phyloP scores from a whole-genome alignment of 2,797 vertebrate species.

The Knipowitschia caucasica region DNA sequence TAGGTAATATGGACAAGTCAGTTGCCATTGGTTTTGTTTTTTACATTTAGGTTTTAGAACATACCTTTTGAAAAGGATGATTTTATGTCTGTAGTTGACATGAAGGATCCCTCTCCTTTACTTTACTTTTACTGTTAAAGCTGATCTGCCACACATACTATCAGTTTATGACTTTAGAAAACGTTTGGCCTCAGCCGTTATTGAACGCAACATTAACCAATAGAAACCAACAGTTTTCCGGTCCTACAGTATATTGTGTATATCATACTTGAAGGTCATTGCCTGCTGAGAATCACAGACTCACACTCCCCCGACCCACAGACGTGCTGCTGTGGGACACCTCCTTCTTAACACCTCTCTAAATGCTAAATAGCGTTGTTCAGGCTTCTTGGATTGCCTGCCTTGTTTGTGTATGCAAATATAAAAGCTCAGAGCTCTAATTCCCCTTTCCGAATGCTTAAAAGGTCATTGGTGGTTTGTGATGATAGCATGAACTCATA shows the following conservation, averaged over 20 bases:
- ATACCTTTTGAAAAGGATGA: too few relatives aligned
- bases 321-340: constrained; percentile 49
- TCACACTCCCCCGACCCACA: constrained; percentile 57
- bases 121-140: background rate
- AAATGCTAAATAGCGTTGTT: constrained; percentile 71
- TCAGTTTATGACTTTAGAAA: background rate
- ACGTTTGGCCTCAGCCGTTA: constrained; percentile 18
- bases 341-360: constrained; percentile 66
- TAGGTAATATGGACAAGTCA: too few relatives aligned
- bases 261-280: constrained; percentile 57
- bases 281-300: constrained; percentile 47
- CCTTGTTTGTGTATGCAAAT: constrained; percentile 67
- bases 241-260: constrained; percentile 19
- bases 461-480: constrained; percentile 61
- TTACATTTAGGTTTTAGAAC: too few relatives aligned
- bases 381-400: constrained; percentile 50
- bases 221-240: constrained; percentile 21
- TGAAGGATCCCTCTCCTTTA: background rate
- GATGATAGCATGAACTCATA: constrained; percentile 19
- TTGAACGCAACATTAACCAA: constrained; percentile 18
- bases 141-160: constrained; percentile 19
- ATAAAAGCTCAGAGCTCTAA: constrained; percentile 50
- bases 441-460: constrained; percentile 35
- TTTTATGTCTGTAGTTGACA: too few relatives aligned
- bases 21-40: too few relatives aligned